Conservation (phyloP, 2,888 invertebrate genomes). For the Cartodere bifasciata region DNA sequence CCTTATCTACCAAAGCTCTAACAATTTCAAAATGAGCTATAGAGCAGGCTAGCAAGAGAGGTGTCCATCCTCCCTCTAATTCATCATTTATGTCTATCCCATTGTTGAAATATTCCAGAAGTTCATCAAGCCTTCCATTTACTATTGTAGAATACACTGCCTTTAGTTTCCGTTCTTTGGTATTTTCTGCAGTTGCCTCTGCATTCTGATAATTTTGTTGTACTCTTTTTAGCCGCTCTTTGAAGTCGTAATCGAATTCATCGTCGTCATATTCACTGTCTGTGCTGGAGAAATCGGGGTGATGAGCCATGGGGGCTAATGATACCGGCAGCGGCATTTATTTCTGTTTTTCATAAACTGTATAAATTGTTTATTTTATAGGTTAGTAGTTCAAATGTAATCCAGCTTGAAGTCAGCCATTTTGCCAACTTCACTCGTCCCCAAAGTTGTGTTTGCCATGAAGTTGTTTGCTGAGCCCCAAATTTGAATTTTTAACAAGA, state of each 20-base stretch:
- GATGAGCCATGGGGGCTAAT: conserved; percentile 5
- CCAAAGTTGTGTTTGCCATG: conserved; percentile 26
- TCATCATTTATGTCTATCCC: conserved; percentile 29
- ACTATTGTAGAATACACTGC: conserved; percentile 4
- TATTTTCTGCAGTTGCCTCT: conserved; percentile 5
- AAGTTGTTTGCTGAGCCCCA: conserved; percentile 29
- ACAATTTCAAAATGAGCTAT: conserved; percentile 42
- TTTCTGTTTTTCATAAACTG: conserved; percentile 7
- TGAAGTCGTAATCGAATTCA: conserved; percentile 8
- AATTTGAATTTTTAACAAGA: no score
- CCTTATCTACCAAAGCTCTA: conserved; percentile 38
- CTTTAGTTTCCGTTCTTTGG: conserved; percentile 2
- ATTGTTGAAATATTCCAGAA: conserved; percentile 3
- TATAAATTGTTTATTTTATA: no score
- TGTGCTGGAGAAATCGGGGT: conserved; percentile 8
- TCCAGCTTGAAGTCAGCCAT: no score
- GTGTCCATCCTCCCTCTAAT: conserved; percentile 47
- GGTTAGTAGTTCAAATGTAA: no score
- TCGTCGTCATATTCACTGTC: conserved; percentile 9
- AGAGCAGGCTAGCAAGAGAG: conserved; percentile 46
- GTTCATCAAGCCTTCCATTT: conserved; percentile 4
- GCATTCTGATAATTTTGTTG: not conserved
- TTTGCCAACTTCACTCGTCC: no score
- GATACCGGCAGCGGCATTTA: no score
- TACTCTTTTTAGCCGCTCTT: conserved; percentile 3